Evolutionary conservation across 2,888 invertebrate genomes (phyloP).

Genomic region (Sussaba pulchella): DNA sequence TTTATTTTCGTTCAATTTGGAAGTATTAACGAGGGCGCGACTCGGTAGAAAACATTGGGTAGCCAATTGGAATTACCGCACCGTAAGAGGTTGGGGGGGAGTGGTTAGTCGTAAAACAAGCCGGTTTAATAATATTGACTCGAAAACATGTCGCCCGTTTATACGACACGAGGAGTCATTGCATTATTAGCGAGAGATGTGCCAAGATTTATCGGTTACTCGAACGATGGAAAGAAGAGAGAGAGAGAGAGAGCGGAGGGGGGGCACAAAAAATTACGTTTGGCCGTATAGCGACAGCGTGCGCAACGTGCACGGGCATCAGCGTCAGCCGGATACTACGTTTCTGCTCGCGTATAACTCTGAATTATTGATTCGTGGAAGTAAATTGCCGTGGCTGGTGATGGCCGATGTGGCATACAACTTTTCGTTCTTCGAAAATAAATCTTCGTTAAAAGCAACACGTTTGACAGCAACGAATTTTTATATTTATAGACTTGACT

Average conservation of each 20-base stretch:
- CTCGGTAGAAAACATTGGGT: background rate
- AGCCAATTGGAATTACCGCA: background rate
- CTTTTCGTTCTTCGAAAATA: constrained; percentile 50
- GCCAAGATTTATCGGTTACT: constrained; percentile 57
- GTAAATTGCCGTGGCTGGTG: constrained; percentile 46
- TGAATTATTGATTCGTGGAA: constrained; percentile 65
- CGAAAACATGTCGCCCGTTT: constrained; percentile 36
- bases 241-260: constrained; percentile 20
- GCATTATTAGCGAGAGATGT: constrained; percentile 55
- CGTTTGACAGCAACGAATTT: constrained; percentile 60
- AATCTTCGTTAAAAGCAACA: constrained; percentile 55
- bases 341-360: constrained; percentile 50
- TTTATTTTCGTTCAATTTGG: constrained; percentile 23
- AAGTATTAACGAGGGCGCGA: constrained; percentile 31
- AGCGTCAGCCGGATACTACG: constrained; percentile 25
- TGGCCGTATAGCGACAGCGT: constrained; percentile 16
- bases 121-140: constrained; percentile 51
- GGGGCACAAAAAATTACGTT: constrained; percentile 39
- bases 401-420: constrained; percentile 25
- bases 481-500: constrained; percentile 65
- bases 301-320: constrained; percentile 24
- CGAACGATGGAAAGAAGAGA: background rate
- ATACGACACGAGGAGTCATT: constrained; percentile 48
- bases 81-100: background rate
- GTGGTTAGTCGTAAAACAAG: constrained; percentile 39